Percentiles rank a stretch among this genome's conserved stretches.
These are phyloP conservation scores for Proteles cristata DNA, from an alignment of 2,113 vertebrate species.

Conservation along the genomic window DNA sequence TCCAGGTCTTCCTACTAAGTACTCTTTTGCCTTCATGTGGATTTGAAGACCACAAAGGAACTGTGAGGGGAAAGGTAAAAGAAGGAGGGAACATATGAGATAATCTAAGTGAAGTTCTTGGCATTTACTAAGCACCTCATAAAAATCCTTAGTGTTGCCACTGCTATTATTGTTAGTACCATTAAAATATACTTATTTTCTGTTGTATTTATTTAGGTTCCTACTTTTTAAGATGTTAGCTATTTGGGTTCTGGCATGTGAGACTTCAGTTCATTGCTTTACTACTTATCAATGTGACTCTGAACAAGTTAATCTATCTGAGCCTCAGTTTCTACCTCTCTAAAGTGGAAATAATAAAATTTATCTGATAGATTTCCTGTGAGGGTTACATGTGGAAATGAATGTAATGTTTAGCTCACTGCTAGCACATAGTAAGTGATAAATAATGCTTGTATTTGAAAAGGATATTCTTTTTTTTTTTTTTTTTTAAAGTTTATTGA, in stretches of 20 bases:
- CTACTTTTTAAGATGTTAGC: neutral
- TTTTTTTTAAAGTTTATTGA: too few relatives aligned
- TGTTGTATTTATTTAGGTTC: neutral
- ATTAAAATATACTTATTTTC: neutral
- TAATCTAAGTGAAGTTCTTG: neutral
- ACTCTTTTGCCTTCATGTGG: neutral
- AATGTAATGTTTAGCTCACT: neutral
- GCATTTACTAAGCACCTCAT: constrained; percentile 22
- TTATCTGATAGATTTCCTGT: neutral
- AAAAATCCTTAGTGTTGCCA: neutral
- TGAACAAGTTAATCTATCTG: neutral
- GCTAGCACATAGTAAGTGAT: neutral
- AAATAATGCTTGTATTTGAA: neutral
- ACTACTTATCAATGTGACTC: neutral
- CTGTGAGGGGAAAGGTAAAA: neutral
- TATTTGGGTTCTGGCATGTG: neutral
- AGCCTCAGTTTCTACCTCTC: neutral
- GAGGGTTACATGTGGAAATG: neutral
- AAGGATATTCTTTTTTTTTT: neutral
- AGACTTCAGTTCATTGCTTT: constrained; percentile 1
- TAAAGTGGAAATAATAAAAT: neutral
- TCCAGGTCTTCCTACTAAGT: neutral
- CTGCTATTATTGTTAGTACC: constrained; percentile 4
- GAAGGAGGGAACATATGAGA: neutral
- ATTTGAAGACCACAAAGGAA: neutral